Conservation (phyloP, 2,113 vertebrate species). For the Ictalurus furcatus region DNA sequence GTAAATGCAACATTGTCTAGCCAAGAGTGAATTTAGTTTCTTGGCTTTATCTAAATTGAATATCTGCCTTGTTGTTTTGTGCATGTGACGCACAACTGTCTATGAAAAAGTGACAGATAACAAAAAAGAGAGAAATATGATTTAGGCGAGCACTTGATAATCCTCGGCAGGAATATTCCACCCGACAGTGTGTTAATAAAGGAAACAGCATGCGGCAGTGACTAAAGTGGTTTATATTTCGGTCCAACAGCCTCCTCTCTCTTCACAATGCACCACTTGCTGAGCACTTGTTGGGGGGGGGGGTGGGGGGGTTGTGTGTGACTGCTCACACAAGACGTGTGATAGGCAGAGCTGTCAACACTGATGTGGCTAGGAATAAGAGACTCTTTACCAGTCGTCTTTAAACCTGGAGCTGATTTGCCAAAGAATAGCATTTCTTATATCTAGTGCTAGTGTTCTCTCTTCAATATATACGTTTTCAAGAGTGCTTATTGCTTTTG, state of each 20-base stretch:
- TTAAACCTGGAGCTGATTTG: conserved; percentile 28
- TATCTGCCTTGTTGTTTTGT: conserved; percentile 76
- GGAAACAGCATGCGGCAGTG: conserved; percentile 63
- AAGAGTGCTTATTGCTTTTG: neutral
- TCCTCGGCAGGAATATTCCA: conserved; percentile 62
- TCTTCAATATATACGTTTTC: neutral
- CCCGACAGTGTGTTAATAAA: conserved; percentile 62
- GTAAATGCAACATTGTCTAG: conserved; percentile 73
- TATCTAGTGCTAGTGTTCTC: neutral
- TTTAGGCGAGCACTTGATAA: conserved; percentile 67
- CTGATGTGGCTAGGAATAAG: conserved; percentile 25
- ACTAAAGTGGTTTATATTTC: conserved; percentile 63
- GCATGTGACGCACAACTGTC: conserved; percentile 61
- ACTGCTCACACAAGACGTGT: conserved; percentile 39
- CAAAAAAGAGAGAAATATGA: conserved; percentile 60
- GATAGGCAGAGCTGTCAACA: conserved; percentile 41
- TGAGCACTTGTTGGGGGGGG: conserved; percentile 28
- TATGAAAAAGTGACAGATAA: conserved; percentile 77
- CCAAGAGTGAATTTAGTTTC: conserved; percentile 66
- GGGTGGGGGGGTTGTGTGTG: conserved; percentile 1
- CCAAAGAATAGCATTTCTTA: neutral
- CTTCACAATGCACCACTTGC: conserved; percentile 41
- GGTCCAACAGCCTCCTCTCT: conserved; percentile 36
- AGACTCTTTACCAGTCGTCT: conserved; percentile 27
- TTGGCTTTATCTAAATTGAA: conserved; percentile 81